Evolutionary conservation across 2,888 invertebrate species (phyloP), one percentile per base, ranked within the genome.

Genomic region (Magallana nippona): DNA sequence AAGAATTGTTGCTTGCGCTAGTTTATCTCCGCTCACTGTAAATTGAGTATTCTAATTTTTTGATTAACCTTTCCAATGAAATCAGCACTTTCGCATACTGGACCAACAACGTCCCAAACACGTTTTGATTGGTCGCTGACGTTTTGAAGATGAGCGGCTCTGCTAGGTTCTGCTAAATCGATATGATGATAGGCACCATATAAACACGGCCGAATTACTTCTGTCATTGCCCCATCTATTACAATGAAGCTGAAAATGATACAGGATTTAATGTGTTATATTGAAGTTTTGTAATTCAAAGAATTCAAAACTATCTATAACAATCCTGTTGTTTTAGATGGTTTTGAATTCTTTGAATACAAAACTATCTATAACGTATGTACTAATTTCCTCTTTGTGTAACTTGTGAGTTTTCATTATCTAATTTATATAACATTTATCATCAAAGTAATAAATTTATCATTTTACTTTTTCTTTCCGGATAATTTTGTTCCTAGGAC

Each of bases 151-250:
- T 78, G 17, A 5, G 44, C 44, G 44, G 2, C 5, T 44, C 44
- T 44, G 44, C 27, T 19, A 0, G 89, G 88, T 78, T 91, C 89
- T 13, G 90, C 89, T 10, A 93, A 90, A 32, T 92, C 91, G 55
- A 95, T 93, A 84, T 93, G 93, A 87, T 95, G 94, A 85, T 94
- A 93, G n/a, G 94, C 92, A 2, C 90, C 91, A 86, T 94, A 94
- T 17, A 95, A 86, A 81, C 93, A 91, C 10, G 94, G 94, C 58
- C 94, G 89, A 22, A 94, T 93, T 0, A 94, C 91, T 84, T 94
- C 94, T 3, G 93, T 94, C 94, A 94, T 94, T 0, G 94, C 90
- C 1, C 93, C 94, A 87, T 94, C 94, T 3, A 93, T 91, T 5
- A 94, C 92, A n/a, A n/a, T n/a, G n/a, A n/a, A n/a, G n/a, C n/a